phyloP scores from a whole-genome alignment of 2,888 invertebrate species.

The Leptopilina drosophilae region DNA sequence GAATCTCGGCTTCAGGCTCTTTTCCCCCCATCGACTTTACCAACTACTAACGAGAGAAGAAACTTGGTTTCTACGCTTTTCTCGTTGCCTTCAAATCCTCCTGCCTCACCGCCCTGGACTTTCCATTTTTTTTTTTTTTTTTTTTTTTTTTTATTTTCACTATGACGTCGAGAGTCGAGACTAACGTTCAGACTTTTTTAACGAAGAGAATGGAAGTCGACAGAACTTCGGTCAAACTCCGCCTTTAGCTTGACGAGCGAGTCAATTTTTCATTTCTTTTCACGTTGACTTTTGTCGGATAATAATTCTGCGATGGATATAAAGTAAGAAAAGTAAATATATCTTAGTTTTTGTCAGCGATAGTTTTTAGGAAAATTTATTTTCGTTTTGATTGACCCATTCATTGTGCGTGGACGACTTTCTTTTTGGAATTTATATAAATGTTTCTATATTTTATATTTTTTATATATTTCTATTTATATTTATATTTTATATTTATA shows the following conservation, averaged over 20 bases:
- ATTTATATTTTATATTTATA: no score
- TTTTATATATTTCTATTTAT: no score
- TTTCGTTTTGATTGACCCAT: no score
- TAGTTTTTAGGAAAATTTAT: no score
- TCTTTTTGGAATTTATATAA: no score
- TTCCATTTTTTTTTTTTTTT: constrained; percentile 33
- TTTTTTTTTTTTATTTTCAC: background rate
- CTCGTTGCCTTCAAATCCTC: constrained; percentile 42
- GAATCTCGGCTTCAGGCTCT: constrained; percentile 59
- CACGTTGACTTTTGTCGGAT: constrained; percentile 60
- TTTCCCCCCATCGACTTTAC: constrained; percentile 58
- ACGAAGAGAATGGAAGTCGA: constrained; percentile 64
- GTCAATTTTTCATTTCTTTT: constrained; percentile 69
- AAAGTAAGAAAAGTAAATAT: no score
- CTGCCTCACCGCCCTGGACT: constrained; percentile 47
- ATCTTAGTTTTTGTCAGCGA: no score
- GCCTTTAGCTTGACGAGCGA: constrained; percentile 61
- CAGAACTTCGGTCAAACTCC: constrained; percentile 66
- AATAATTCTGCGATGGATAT: constrained; percentile 49
- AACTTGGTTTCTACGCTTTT: constrained; percentile 60
- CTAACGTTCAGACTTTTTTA: constrained; percentile 56
- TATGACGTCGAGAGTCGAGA: constrained; percentile 48
- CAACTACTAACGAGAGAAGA: constrained; percentile 68
- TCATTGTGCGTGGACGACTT: no score
- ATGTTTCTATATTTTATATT: no score